phyloP scores from a whole-genome alignment of 2,797 vertebrate species.

The Myotis daubentonii region DNA sequence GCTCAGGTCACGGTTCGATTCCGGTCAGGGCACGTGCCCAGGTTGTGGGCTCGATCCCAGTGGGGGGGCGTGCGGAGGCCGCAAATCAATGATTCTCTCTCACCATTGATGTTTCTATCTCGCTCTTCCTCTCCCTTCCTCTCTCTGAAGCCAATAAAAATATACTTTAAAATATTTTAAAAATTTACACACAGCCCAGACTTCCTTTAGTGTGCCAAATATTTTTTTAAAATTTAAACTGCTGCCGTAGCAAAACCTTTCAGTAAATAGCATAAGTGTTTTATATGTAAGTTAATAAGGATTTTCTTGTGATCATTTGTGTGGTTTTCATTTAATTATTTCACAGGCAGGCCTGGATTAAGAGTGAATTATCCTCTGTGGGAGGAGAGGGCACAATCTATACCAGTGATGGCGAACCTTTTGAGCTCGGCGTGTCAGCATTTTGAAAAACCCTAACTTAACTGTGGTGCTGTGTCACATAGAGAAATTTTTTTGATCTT shows the following conservation, averaged over 20 bases:
- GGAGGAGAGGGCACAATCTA: not conserved
- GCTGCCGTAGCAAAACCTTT: constrained; percentile 61
- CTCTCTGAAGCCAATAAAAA: no score
- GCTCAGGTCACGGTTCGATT: not conserved
- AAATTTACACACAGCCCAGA: constrained; percentile 4
- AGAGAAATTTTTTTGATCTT: no score
- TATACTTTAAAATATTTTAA: not conserved
- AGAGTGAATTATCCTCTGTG: constrained; percentile 70
- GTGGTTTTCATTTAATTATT: constrained; percentile 68
- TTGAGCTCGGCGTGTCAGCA: no score
- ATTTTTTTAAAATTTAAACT: constrained; percentile 10
- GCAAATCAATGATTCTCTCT: no score
- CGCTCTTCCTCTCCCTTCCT: no score
- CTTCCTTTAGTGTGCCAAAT: constrained; percentile 25
- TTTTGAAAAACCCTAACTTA: no score
- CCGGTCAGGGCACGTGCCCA: no score
- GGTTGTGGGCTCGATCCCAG: no score
- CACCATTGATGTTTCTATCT: no score
- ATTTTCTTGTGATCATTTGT: constrained; percentile 60
- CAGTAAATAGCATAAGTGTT: constrained; percentile 45
- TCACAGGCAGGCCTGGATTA: constrained; percentile 68
- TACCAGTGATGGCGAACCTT: no score
- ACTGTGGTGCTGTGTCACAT: no score
- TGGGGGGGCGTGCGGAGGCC: no score
- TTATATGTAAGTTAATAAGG: constrained; percentile 51